Base-by-base conservation (phyloP, 2,113 vertebrate genomes). In the Setophaga petechia region DNA sequence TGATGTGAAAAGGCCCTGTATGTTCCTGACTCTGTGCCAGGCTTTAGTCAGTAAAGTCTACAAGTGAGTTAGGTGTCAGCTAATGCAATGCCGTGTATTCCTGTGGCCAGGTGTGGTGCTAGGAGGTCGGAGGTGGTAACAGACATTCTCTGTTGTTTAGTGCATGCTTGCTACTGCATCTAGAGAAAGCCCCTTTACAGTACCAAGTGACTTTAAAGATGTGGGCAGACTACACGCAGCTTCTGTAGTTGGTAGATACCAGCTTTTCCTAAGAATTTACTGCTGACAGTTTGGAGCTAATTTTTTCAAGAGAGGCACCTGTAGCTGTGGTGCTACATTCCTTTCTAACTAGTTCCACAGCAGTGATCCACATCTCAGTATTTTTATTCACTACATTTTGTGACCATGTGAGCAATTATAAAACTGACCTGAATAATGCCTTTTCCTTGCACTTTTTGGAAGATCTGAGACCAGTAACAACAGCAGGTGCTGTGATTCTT, bases 381-480 rank as follows among this genome's bases (percentile, higher is more conserved):
- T 49, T 89, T 87, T 87, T 83, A 78, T 88, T 90, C 71, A 15
- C 24, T 66, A 15, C 49, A 35, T 37, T 85, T 72, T 72, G 59
- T 46, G 83, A 35, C 49, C n/a, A 49, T 1, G 1, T 69, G 55
- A 92, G 68, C 67, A 69, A 15, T 77, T 92, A 30, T 31, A 79
- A 90, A 95, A 63, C 35, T 77, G 51, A 58, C 68, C 63, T 55
- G n/a, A 89, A 69, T 18, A 18, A 75, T 65, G 62, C 43, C 33
- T 78, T 83, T 93, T 77, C 7, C 9, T 11, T 25, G 14, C 58
- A 59, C 35, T 67, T 59, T 89, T 80, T 84, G 69, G 47, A 90
- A 68, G 61, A 72, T 52, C 65, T 78, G 72, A 90, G 72, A 74
- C 19, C n/a, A 74, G 75, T 47, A 87, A 33, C 59, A 69, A 94